Conservation (phyloP, 2,888 invertebrate species). For the Dione vanillae region DNA sequence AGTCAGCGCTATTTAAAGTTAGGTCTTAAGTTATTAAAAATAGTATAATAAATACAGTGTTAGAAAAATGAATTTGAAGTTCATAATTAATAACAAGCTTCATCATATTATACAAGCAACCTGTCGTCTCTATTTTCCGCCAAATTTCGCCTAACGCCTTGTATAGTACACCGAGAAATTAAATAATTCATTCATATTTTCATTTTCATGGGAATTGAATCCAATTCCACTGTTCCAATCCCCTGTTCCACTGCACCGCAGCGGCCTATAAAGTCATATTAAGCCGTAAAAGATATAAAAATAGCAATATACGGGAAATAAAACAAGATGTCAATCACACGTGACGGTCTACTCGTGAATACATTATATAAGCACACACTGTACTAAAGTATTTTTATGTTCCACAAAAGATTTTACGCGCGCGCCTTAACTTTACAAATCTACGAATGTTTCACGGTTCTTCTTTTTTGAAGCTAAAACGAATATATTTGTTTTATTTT, state of each 20-base stretch:
- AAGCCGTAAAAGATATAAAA: constrained; percentile 18
- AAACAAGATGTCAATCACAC: constrained; percentile 29
- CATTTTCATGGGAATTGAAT: too few relatives aligned
- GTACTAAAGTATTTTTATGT: constrained; percentile 31
- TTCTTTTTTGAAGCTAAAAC: neutral
- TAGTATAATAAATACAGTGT: too few relatives aligned
- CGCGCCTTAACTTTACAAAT: neutral
- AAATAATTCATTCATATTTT: too few relatives aligned
- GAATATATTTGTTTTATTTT: neutral
- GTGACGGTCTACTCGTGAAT: constrained; percentile 30
- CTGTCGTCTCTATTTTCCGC: too few relatives aligned
- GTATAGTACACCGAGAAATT: too few relatives aligned
- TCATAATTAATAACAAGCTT: too few relatives aligned
- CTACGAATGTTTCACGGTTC: neutral
- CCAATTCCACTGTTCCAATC: neutral
- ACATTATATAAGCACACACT: constrained; percentile 20
- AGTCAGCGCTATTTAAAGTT: too few relatives aligned
- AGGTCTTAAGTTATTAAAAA: too few relatives aligned
- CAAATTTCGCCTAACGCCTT: too few relatives aligned
- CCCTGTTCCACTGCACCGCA: neutral
- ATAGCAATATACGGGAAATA: constrained; percentile 5
- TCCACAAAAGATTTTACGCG: constrained; percentile 11
- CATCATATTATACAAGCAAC: too few relatives aligned
- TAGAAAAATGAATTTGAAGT: too few relatives aligned
- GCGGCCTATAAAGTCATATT: neutral